Conservation (phyloP, 1,140 invertebrate species). For the Scaptomyza montana region DNA sequence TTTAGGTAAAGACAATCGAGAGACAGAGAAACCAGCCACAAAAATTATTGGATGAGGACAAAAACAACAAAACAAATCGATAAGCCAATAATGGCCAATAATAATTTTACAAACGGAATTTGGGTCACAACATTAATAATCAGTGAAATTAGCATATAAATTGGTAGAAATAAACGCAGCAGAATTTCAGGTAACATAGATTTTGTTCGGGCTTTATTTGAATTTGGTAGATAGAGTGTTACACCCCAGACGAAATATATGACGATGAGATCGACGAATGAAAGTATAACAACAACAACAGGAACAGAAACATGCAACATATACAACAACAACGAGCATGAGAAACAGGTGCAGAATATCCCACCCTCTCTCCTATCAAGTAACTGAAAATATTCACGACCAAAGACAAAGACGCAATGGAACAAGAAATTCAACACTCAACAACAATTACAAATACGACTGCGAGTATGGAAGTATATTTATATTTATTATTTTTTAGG, state of each 20-base stretch:
- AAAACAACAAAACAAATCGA: constrained; percentile 57
- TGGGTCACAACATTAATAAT: constrained; percentile 83
- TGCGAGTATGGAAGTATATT: constrained; percentile 40
- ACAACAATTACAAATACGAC: constrained; percentile 15
- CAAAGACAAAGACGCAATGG: constrained; percentile 34
- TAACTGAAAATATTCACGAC: constrained; percentile 36
- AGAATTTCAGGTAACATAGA: not conserved
- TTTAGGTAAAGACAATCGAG: constrained; percentile 33
- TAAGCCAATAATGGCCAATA: constrained; percentile 73
- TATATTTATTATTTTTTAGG: constrained; percentile 47
- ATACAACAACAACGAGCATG: not conserved
- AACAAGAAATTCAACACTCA: constrained; percentile 40
- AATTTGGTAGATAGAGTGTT: constrained; percentile 25
- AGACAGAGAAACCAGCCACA: not conserved
- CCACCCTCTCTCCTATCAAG: not conserved
- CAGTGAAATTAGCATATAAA: constrained; percentile 83
- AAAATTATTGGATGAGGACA: constrained; percentile 24
- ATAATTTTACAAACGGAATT: constrained; percentile 77
- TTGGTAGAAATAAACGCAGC: constrained; percentile 59
- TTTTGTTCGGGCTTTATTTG: constrained; percentile 10
- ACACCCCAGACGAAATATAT: constrained; percentile 26
- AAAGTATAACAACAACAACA: constrained; percentile 57
- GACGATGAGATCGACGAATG: constrained; percentile 54
- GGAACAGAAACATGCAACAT: too few species aligned
- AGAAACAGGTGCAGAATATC: constrained; percentile 52